Evolutionary conservation across 2,797 vertebrate species (phyloP).

Genomic region (Neostethus bicornis): DNA sequence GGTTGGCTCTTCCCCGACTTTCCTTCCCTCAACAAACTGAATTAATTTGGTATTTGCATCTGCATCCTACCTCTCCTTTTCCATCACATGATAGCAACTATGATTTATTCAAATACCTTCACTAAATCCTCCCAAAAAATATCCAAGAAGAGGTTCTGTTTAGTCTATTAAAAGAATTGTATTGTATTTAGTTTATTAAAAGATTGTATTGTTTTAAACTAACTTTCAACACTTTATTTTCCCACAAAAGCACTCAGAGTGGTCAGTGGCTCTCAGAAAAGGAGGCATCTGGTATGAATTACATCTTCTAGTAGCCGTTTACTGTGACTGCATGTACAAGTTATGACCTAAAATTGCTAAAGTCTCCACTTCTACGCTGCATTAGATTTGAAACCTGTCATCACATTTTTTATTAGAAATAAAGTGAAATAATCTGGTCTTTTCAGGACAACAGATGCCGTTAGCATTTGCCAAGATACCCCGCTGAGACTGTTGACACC

Average conservation of each 20-base stretch:
- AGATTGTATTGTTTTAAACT: background rate
- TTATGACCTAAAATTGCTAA: constrained; percentile 5
- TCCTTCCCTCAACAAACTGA: no score
- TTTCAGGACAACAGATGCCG: background rate
- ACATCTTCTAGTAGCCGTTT: background rate
- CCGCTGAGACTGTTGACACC: background rate
- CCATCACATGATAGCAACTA: no score
- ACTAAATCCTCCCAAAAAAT: no score
- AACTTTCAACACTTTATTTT: background rate
- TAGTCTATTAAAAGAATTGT: background rate
- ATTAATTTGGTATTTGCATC: no score
- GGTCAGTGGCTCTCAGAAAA: background rate
- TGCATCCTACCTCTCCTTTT: no score
- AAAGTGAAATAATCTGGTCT: constrained; percentile 23
- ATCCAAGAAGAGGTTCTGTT: no score
- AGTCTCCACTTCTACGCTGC: background rate
- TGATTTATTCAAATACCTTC: no score
- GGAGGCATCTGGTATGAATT: constrained; percentile 8
- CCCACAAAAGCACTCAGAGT: background rate
- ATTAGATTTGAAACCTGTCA: constrained; percentile 21
- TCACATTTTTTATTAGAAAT: constrained; percentile 1
- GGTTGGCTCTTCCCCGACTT: no score
- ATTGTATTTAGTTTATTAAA: background rate
- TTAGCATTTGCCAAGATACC: background rate
- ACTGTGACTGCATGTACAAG: constrained; percentile 5